phyloP scores from a whole-genome alignment of 2,888 invertebrate species.

The Cartodere bifasciata region DNA sequence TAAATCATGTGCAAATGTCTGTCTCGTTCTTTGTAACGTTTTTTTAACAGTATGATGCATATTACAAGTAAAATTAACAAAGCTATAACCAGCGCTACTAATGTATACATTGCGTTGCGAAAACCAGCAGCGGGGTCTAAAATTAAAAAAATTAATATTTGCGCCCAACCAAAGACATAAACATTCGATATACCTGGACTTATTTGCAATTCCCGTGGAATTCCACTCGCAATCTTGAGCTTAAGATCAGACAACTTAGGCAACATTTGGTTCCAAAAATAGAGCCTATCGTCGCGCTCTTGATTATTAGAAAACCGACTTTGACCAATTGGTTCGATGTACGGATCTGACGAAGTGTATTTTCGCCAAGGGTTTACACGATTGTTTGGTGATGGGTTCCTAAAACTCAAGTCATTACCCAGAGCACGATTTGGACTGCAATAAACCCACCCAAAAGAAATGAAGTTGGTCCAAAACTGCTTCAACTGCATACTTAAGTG shows the following conservation, averaged over 20 bases:
- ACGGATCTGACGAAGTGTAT: conserved; percentile 40
- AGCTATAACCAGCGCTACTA: conserved; percentile 42
- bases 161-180: no score
- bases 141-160: no score
- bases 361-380: conserved; percentile 46
- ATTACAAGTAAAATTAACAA: conserved; percentile 39
- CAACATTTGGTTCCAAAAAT: conserved; percentile 36
- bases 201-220: conserved; percentile 25
- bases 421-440: not conserved
- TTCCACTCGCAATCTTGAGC: conserved; percentile 18
- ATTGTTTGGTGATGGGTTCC: conserved; percentile 44
- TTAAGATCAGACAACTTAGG: conserved; percentile 26
- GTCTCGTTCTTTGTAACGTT: conserved; percentile 23
- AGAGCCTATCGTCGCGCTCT: conserved; percentile 18
- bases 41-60: conserved; percentile 40
- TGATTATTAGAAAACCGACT: conserved; percentile 14
- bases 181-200: conserved; percentile 24
- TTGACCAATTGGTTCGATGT: conserved; percentile 37
- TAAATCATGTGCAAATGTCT: conserved; percentile 4
- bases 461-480: conserved; percentile 38
- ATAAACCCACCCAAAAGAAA: conserved; percentile 32
- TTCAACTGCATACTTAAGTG: conserved; percentile 40
- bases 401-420: conserved; percentile 21
- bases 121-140: conserved; percentile 36
- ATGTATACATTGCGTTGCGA: conserved; percentile 41